Percentiles rank a stretch among this genome's conserved stretches.
Conservation (phyloP, 2,797 vertebrate species). For the Lophius americanus region DNA sequence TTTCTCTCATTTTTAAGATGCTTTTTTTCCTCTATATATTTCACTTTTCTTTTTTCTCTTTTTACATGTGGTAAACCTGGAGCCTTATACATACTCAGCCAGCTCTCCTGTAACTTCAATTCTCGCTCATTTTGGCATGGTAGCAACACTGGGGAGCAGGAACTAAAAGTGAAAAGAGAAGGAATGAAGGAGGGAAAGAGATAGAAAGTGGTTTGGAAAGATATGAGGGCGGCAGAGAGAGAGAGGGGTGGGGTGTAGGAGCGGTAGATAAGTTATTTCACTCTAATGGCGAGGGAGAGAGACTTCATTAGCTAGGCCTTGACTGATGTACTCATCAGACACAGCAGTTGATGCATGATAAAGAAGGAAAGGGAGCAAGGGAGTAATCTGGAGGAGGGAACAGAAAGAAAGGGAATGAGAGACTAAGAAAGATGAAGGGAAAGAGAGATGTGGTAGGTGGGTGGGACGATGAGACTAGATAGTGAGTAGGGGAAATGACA, state of each 20-base stretch:
- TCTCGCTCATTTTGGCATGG: background rate
- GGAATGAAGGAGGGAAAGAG: conserved; percentile 1
- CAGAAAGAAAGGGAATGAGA: conserved; percentile 25
- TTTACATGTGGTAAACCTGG: background rate
- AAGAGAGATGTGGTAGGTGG: conserved; percentile 32
- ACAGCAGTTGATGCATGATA: conserved; percentile 63
- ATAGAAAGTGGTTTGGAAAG: conserved; percentile 32
- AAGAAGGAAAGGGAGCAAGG: conserved; percentile 54
- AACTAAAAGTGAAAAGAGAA: background rate
- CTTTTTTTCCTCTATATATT: background rate
- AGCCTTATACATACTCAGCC: conserved; percentile 13
- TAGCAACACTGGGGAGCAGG: background rate
- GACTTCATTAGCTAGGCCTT: conserved; percentile 79
- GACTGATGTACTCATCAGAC: conserved; percentile 77
- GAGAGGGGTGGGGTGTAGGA: background rate
- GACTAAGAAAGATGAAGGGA: conserved; percentile 30
- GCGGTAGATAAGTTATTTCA: conserved; percentile 69
- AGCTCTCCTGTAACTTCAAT: conserved; percentile 1
- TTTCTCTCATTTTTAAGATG: background rate
- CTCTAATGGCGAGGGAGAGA: conserved; percentile 73
- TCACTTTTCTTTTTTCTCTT: background rate
- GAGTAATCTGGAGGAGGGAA: conserved; percentile 43
- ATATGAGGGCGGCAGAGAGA: conserved; percentile 26
- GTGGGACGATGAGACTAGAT: conserved; percentile 1
- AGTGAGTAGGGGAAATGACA: conserved; percentile 23